Conservation (phyloP, 2,888 invertebrate species). For the Melikaiella ostensackeni region DNA sequence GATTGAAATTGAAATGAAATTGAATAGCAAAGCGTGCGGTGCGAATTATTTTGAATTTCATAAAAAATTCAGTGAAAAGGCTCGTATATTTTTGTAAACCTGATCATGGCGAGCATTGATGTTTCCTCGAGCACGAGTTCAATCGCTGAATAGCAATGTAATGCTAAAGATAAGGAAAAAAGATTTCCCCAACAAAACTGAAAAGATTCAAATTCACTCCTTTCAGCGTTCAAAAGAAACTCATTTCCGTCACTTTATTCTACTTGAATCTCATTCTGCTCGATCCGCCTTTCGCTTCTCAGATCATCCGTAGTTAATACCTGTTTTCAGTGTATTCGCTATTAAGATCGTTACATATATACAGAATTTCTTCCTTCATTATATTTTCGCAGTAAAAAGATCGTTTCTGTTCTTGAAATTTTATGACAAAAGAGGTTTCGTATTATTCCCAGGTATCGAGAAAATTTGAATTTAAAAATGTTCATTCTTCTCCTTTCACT, state of each 20-base stretch:
- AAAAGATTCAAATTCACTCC: conserved; percentile 27
- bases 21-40: too few relatives aligned
- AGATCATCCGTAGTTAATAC: conserved; percentile 7
- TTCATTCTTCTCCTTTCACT: neutral
- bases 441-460: neutral
- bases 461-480: neutral
- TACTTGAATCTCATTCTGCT: conserved; percentile 27
- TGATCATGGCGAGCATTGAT: conserved; percentile 18
- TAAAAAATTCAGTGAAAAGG: neutral
- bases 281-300: conserved; percentile 21
- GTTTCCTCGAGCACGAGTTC: conserved; percentile 9
- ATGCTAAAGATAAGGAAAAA: conserved; percentile 10
- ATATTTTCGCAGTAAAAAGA: neutral
- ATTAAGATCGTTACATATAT: conserved; percentile 13
- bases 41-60: neutral
- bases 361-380: conserved; percentile 16
- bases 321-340: conserved; percentile 18
- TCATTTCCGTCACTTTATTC: conserved; percentile 36
- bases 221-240: conserved; percentile 28
- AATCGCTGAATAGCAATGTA: conserved; percentile 10
- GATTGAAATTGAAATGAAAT: too few relatives aligned
- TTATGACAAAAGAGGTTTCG: neutral
- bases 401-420: neutral
- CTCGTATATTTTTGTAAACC: neutral
- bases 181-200: conserved; percentile 5